Evolutionary conservation across 92 coral and sea anemone genomes (phyloP), one percentile per base, ranked within the genome.

Genomic region (Actinernus sp.): DNA sequence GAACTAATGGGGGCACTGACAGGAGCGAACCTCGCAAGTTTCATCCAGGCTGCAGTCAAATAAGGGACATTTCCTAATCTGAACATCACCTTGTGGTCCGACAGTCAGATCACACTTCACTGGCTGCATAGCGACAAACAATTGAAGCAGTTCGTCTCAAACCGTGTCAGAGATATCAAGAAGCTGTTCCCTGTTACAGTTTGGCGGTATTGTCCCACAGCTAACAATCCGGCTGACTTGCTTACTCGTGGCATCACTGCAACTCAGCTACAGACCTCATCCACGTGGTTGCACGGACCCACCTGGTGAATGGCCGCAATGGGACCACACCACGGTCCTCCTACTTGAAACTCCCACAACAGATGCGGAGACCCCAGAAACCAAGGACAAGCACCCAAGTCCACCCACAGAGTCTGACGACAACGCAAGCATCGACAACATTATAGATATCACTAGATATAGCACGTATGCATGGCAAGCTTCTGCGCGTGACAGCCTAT

Each of bases 171-270:
- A n/a, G n/a, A n/a, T n/a, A n/a, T n/a, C 7, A 46, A 63, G 71
- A 47, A 28, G 29, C 26, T 63, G 55, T 50, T 50, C 31, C 31
- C 79, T 0, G 44, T 51, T 38, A 20, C 86, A 20, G 33, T 3
- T 53, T 61, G 73, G 79, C 34, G 33, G 23, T 45, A 79, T 49
- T 79, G 79, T 58, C 72, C 72, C 31, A 78, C 73, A n/a, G 24
- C 16, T 34, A 61, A 49, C 57, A 77, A 76, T 46, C 83, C 83
- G 3, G 76, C 61, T 23, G 68, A 76, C 43, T 20, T 68, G 59
- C 65, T 78, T 38, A 66, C 79, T 9, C 54, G 73, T 22, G 67
- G 80, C 10, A 52, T 79, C 40, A 58, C 39, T 36, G 55, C 80
- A 50, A 13, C 23, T 40, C 80, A 79, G 50, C 39, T 79, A 27